Base-by-base conservation (phyloP, 2,113 vertebrate species). In the Nerophis ophidion region DNA sequence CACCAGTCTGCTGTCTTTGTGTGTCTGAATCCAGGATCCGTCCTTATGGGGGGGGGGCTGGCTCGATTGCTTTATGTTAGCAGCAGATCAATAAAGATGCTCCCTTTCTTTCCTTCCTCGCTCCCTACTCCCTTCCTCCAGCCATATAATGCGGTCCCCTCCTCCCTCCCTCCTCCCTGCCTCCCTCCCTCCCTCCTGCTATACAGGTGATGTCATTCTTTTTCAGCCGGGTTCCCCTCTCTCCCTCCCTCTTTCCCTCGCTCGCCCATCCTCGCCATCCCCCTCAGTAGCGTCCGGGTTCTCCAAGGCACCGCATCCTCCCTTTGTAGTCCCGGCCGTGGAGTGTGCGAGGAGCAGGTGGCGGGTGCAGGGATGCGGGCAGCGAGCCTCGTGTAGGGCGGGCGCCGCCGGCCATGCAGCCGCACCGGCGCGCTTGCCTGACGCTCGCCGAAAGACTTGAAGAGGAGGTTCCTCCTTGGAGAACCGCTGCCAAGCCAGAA, bases 121-220 rank as follows among this genome's bases (percentile, higher is more conserved):
- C 34, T 70, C 63, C 59, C 58, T 54, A 57, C 45, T 57, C 67
- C 36, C 19, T 69, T 63, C 46, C 19, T 70, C 60, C 48, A 91
- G 96, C 93, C 92, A 91, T 93, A 92, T 95, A 95, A 94, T 96
- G 93, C 93, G 93, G 92, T 92, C 91, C 90, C 91, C 85, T 88
- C 86, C 89, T 84, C 88, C 90, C 88, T 85, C 34, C 61, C 48
- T 9, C 50, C 89, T 84, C 88, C 90, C 88, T 85, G 19, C 61
- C 48, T 9, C 50, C 14, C 8, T 47, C 48, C 6, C 42, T 15
- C 88, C 85, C 47, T 70, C 48, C 33, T 66, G 26, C 79, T 81
- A 81, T 75, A 74, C 86, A 89, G 89, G 88, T 90, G 89, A 90
- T 89, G 89, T 90, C 89, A 90, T 90, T 84, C 87, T 86, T 87